A percentile compares a stretch with the other conserved stretches of the same genome.
phyloP scores from a whole-genome alignment of 2,797 vertebrate species.

The Garrulus glandarius region DNA sequence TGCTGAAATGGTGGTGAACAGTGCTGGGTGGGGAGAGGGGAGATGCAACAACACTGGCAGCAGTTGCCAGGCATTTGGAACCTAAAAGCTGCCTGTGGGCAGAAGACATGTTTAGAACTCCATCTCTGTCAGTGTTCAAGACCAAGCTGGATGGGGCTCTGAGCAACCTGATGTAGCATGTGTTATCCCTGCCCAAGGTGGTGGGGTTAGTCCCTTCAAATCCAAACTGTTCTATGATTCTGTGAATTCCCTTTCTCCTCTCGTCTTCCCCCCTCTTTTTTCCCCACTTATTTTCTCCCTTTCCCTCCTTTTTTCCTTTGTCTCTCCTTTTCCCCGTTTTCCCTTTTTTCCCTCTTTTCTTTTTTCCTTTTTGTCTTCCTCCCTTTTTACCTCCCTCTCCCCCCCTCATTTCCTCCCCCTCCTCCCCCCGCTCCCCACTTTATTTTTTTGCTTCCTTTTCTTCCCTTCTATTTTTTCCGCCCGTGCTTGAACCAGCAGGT shows the following conservation, averaged over 20 bases:
- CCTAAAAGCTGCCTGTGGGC: too few species aligned
- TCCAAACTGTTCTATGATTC: background rate
- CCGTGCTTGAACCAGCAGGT: too few species aligned
- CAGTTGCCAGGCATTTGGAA: background rate
- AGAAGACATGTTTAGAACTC: background rate
- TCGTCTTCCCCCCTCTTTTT: rapidly evolving
- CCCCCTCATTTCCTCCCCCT: rapidly evolving
- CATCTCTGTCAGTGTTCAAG: background rate
- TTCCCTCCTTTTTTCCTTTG: background rate
- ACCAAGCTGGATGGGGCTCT: background rate
- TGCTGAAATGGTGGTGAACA: background rate
- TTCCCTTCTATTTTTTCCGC: rapidly evolving
- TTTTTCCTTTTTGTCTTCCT: rapidly evolving
- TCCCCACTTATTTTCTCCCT: background rate
- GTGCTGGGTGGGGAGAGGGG: rapidly evolving
- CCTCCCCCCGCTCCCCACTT: too few species aligned
- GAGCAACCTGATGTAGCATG: background rate
- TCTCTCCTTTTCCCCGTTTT: background rate
- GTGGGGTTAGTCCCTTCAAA: background rate
- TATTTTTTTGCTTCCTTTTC: background rate
- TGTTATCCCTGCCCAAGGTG: background rate
- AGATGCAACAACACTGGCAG: background rate
- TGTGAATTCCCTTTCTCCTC: background rate
- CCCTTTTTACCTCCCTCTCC: rapidly evolving
- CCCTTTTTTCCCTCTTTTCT: background rate